Base-by-base conservation (phyloP, 2,113 vertebrate species). In the Phainopepla nitens region DNA sequence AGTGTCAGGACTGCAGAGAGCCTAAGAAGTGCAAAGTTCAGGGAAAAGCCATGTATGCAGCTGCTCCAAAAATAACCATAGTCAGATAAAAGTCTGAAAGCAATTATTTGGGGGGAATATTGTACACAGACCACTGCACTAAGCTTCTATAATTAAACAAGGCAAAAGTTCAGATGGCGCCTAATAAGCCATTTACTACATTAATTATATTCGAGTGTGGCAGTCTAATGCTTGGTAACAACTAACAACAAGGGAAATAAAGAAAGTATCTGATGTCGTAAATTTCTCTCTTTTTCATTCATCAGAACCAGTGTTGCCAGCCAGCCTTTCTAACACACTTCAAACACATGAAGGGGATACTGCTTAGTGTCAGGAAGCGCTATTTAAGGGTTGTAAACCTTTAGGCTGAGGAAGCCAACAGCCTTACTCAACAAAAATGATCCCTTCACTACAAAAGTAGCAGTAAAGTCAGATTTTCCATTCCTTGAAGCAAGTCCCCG, bases 101-200 rank as follows among this genome's bases (percentile, higher is more conserved):
- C 62, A 94, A 94, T 94, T 94, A 96, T 95, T 97, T 94, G 70
- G 84, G 80, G 66, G 18, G 31, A 93, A 95, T 90, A 87, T 83
- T 92, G 93, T 47, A 90, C 82, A 91, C 87, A 96, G 87, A 94
- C 82, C 91, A 84, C 51, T 90, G 89, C 94, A 93, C 73, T 96
- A 95, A 96, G 95, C 87, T 95, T 77, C 86, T 53, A 44, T 92
- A 93, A 96, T 96, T 95, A 96, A 95, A 90, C 50, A 70, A 88
- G 91, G 88, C 82, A 94, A 85, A 93, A 96, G 93, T 95, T 97
- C 82, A 94, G 82, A 93, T 85, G 89, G 66, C 33, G 36, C 88
- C 91, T 94, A 96, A 94, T 93, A 97, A 96, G 73, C 94, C 94
- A 92, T 94, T 97, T 93, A 87, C 80, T 87, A 78, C 71, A 85